Base-by-base conservation (phyloP, 2,888 invertebrate genomes). In the Bembecia ichneumoniformis region DNA sequence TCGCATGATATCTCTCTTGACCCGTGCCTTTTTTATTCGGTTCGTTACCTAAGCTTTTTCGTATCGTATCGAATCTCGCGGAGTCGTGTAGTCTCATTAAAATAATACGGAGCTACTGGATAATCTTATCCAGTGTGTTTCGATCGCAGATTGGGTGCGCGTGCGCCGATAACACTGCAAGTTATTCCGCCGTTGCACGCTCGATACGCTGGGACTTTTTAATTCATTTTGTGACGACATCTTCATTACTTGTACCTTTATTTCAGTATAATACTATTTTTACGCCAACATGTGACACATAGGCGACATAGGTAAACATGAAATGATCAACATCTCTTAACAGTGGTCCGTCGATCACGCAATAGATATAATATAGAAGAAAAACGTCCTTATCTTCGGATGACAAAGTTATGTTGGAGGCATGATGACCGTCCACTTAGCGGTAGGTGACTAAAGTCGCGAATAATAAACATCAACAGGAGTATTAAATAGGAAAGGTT, bases 1-100 rank as follows among this genome's bases (percentile, higher is more conserved):
- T 64, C 66, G 76, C 63, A 72, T 80, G 80, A 83, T 82, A 82
- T 83, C 80, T 83, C 72, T 81, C 71, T 84, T 83, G 82, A 82
- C 79, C 81, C 64, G 79, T 74, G 74, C 70, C 72, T 58, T 75
- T 82, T 79, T 82, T 82, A 77, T 83, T 82, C 67, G 62, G 74
- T 76, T 86, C 81, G 82, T 83, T 86, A 81, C 81, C 81, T 83
- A 82, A 82, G 81, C 74, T 74, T 80, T 74, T 69, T 75, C 71
- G 77, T 87, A 87, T 87, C 87, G 79, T 70, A 74, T 74, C 68
- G 79, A 73, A 87, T 86, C 87, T 83, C 74, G 66, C 59, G 65
- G 74, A 86, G 80, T 84, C 83, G 84, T 83, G 86, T 86, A 83
- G 86, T 83, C 87, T 87, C 87, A 87, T 87, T 87, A 87, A 87